Conservation (phyloP, 2,888 invertebrate genomes). For the Cylindroiulus punctatus region DNA sequence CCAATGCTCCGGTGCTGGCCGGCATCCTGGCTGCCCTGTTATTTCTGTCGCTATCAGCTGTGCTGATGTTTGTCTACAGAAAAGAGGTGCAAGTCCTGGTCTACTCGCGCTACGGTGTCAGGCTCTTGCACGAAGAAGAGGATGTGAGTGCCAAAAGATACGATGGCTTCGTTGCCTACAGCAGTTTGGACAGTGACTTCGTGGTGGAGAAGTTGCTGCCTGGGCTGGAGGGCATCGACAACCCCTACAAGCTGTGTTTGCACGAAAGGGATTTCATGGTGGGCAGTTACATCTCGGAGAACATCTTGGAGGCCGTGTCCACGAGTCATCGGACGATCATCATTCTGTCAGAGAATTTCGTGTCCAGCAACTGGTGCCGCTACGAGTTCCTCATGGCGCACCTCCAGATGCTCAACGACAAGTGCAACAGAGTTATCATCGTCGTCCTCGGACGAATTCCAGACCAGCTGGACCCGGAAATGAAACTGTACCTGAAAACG, state of each 20-base stretch:
- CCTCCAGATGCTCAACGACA: conserved; percentile 61
- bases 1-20: conserved; percentile 1
- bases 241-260: conserved; percentile 60
- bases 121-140: conserved; percentile 55
- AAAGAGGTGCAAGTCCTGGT: conserved; percentile 56
- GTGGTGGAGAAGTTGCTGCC: conserved; percentile 60
- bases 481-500: conserved; percentile 61
- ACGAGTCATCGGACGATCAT: conserved; percentile 61
- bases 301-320: conserved; percentile 61
- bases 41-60: conserved; percentile 50
- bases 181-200: conserved; percentile 60
- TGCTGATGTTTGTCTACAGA: conserved; percentile 55
- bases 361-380: conserved; percentile 62
- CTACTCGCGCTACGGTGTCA: conserved; percentile 39
- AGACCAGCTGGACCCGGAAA: conserved; percentile 60
- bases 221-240: conserved; percentile 59
- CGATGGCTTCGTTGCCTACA: conserved; percentile 63
- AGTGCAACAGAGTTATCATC: conserved; percentile 61
- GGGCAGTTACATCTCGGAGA: conserved; percentile 62
- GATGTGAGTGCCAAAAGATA: conserved; percentile 58
- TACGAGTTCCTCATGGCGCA: conserved; percentile 61
- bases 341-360: conserved; percentile 61
- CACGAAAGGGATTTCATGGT: conserved; percentile 62
- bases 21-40: conserved; percentile 55
- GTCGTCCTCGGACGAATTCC: conserved; percentile 62